phyloP scores from a whole-genome alignment of 2,888 invertebrate species.

The Sphinx pinastri region DNA sequence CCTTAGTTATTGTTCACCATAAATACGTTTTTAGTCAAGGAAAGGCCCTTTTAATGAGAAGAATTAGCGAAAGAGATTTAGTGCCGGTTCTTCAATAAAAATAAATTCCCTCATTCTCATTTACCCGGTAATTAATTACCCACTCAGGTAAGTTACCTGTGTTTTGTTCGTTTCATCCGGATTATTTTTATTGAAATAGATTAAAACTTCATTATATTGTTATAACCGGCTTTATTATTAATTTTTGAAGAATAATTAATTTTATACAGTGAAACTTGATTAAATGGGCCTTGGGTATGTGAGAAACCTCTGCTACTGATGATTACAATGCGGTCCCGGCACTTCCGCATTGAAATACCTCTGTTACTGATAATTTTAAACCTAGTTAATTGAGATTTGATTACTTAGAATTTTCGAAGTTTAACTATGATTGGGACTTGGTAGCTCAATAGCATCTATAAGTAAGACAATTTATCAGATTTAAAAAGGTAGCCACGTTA shows the following conservation, averaged over 20 bases:
- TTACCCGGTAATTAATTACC: conserved; percentile 38
- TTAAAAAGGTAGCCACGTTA: no score
- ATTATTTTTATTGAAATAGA: conserved; percentile 31
- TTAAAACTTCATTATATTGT: conserved; percentile 26
- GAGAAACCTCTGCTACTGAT: no score
- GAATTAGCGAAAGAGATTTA: conserved; percentile 31
- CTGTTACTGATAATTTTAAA: no score
- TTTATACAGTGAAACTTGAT: no score
- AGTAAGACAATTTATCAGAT: no score
- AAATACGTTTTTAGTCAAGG: conserved; percentile 25
- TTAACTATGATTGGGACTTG: no score
- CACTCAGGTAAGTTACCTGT: conserved; percentile 26
- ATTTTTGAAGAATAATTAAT: not conserved
- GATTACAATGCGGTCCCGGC: no score
- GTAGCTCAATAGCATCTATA: no score
- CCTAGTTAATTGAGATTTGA: no score
- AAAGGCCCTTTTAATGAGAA: conserved; percentile 28
- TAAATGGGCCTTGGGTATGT: no score
- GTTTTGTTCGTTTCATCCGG: conserved; percentile 42
- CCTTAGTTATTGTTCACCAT: conserved; percentile 26
- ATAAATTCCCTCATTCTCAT: conserved; percentile 34
- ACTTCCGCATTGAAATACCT: no score
- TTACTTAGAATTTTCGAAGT: no score
- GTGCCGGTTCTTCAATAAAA: conserved; percentile 31
- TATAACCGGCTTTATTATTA: not conserved